phyloP scores from a whole-genome alignment of 1,140 invertebrate species.

The Cydia amplana region DNA sequence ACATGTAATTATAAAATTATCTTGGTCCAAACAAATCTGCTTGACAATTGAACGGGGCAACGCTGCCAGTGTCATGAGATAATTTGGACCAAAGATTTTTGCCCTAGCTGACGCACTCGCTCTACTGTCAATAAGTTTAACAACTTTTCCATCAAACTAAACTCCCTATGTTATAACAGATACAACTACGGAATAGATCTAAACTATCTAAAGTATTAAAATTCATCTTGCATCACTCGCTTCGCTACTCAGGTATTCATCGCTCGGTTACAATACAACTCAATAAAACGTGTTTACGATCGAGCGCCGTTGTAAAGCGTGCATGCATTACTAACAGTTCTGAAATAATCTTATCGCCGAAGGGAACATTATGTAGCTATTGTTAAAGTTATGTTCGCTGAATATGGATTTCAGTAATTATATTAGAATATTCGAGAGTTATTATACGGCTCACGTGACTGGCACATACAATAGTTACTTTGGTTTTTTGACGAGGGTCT shows the following conservation, averaged over 20 bases:
- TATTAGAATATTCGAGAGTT: background rate
- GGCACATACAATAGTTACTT: background rate
- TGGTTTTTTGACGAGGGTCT: background rate
- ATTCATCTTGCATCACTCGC: constrained; percentile 42
- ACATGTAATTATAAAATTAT: no score
- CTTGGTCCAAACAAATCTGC: no score
- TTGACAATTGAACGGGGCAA: no score
- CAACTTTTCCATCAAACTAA: background rate
- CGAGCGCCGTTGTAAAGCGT: constrained; percentile 44
- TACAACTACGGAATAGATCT: background rate
- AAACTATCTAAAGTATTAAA: constrained; percentile 35
- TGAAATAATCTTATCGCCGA: background rate
- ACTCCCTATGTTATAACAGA: background rate
- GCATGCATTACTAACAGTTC: constrained; percentile 44
- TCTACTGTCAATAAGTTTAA: background rate
- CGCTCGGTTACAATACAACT: constrained; percentile 44
- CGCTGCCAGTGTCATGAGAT: no score
- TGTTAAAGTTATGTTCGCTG: background rate
- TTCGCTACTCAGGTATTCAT: constrained; percentile 42
- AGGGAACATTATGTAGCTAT: background rate
- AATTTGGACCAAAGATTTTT: no score
- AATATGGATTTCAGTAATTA: background rate
- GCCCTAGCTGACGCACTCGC: no score
- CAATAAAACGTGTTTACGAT: constrained; percentile 50
- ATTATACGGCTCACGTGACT: background rate